These are phyloP conservation scores for Stomatorhinus ivindoensis DNA, from an alignment of 2,113 vertebrate genomes.

Conservation along the genomic window DNA sequence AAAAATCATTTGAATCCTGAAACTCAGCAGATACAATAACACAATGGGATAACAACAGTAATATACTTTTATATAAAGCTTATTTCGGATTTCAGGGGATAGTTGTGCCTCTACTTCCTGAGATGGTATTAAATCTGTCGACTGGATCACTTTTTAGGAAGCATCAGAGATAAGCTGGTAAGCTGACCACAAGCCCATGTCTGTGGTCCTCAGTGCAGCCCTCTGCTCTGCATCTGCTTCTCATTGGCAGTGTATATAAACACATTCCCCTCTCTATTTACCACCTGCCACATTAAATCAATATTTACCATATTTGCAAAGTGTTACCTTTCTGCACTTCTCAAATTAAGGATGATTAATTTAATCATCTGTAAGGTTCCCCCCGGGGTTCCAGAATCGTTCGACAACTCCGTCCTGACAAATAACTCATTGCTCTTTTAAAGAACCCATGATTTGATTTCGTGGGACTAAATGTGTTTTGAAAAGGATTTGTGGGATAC, in stretches of 20 bases:
- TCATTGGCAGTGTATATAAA: not conserved
- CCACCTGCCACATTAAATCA: conserved; percentile 17
- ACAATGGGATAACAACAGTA: not conserved
- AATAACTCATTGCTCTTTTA: conserved; percentile 20
- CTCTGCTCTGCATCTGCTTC: not conserved
- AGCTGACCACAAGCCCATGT: not conserved
- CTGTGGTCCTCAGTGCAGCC: not conserved
- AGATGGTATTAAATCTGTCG: not conserved
- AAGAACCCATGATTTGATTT: conserved; percentile 17
- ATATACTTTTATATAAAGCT: not conserved
- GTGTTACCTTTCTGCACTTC: conserved; percentile 16
- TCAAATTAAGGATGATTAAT: conserved; percentile 25
- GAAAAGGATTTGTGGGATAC: conserved; percentile 12
- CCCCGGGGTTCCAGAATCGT: conserved; percentile 9
- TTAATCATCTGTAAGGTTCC: conserved; percentile 21
- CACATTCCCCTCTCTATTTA: conserved; percentile 7
- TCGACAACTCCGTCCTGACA: conserved; percentile 28
- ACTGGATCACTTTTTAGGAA: not conserved
- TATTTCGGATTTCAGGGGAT: not conserved
- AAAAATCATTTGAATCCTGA: not conserved
- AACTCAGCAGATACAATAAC: not conserved
- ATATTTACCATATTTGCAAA: conserved; percentile 20
- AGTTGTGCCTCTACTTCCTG: not conserved
- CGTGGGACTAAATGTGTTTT: conserved; percentile 22
- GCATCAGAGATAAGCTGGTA: not conserved